Evolutionary conservation across 2,113 vertebrate species (phyloP).

Genomic region (Cacatua alba): DNA sequence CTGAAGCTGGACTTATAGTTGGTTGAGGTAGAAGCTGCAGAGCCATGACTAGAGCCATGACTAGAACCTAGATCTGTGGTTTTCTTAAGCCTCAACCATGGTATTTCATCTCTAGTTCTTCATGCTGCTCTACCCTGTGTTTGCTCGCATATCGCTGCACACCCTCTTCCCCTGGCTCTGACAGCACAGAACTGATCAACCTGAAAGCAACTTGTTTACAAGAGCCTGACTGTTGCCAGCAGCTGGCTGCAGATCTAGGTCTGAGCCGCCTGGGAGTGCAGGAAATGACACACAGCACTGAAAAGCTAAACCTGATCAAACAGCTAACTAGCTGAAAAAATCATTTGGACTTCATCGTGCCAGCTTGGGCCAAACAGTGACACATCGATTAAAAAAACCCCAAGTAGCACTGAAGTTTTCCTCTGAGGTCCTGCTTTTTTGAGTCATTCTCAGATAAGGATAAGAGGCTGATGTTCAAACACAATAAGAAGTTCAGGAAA

Average conservation of each 20-base stretch:
- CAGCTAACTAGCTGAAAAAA: constrained; percentile 57
- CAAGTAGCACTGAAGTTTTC: background rate
- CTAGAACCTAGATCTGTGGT: background rate
- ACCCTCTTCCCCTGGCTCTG: background rate
- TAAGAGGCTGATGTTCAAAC: constrained; percentile 41
- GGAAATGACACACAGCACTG: constrained; percentile 64
- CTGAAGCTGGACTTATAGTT: rapidly evolving
- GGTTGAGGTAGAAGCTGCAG: background rate
- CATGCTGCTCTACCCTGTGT: background rate
- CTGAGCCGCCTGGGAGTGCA: constrained; percentile 44
- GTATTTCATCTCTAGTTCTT: background rate
- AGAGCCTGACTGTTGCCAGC: background rate
- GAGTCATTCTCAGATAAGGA: constrained; percentile 41
- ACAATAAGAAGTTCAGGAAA: constrained; percentile 36
- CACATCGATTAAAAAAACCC: background rate
- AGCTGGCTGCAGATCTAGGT: constrained; percentile 35
- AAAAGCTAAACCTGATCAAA: constrained; percentile 60
- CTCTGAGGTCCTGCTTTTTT: constrained; percentile 33
- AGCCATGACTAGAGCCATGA: background rate
- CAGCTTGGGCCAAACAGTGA: constrained; percentile 31
- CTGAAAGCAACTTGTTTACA: constrained; percentile 20
- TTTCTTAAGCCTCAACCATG: background rate
- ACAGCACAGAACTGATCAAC: background rate
- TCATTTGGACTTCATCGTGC: constrained; percentile 44
- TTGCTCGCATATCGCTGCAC: background rate